Evolutionary conservation across 2,113 vertebrate species (phyloP).

Genomic region (Ploceus nigricollis): DNA sequence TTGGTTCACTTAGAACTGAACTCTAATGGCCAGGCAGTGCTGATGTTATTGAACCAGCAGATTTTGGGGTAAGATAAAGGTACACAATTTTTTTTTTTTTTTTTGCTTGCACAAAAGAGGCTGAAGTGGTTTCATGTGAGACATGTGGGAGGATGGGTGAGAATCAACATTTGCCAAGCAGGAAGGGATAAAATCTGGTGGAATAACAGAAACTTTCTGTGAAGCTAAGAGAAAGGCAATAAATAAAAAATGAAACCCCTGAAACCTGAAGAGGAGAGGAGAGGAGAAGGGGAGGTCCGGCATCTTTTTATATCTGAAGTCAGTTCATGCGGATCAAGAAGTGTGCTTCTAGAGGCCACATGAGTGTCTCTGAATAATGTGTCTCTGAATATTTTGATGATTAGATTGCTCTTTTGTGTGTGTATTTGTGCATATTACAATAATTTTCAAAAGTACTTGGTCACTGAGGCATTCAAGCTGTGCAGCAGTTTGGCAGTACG

Average conservation of each 20-base stretch:
- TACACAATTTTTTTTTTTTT: not conserved
- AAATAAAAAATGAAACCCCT: not conserved
- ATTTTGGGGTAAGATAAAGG: not conserved
- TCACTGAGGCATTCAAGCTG: not conserved
- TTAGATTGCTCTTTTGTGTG: not conserved
- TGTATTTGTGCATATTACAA: not conserved
- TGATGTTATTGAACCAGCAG: not conserved
- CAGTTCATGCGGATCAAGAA: not conserved
- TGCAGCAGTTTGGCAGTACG: not conserved
- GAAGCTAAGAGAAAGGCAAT: not conserved
- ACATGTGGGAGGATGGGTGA: not conserved
- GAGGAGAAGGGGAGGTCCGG: not conserved
- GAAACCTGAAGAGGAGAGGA: not conserved
- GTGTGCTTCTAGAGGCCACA: not conserved
- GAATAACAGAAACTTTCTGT: not conserved
- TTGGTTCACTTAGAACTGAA: not conserved
- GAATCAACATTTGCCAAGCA: not conserved
- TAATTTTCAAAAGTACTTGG: not conserved
- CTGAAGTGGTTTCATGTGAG: not conserved
- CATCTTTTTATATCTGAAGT: not conserved
- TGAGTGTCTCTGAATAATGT: not conserved
- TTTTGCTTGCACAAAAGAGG: not conserved
- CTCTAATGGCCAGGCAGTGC: not conserved
- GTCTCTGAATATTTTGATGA: not conserved
- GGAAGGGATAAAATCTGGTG: constrained; percentile 5